Evolutionary conservation across 2,888 invertebrate genomes (phyloP).

Genomic region (Cheilosia vernalis): DNA sequence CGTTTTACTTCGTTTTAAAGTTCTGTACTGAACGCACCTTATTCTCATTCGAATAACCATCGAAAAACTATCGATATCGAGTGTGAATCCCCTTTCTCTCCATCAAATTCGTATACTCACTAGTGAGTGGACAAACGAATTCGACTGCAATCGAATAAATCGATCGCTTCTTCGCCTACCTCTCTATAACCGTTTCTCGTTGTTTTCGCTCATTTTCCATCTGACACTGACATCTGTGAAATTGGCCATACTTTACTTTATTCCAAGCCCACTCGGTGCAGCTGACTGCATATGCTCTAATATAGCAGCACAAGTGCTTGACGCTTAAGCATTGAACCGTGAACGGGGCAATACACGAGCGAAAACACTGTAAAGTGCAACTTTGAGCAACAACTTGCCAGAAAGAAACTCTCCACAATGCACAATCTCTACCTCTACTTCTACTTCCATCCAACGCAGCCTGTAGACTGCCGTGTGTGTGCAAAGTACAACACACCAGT

Average conservation of each 20-base stretch:
- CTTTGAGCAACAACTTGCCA: slow-evolving; percentile 45
- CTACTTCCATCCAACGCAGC: background rate
- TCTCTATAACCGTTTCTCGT: no score
- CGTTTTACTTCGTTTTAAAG: no score
- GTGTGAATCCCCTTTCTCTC: no score
- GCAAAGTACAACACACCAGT: background rate
- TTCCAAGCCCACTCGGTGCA: slow-evolving; percentile 35
- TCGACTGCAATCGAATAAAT: no score
- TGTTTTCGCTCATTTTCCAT: background rate
- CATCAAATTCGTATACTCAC: no score
- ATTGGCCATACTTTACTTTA: slow-evolving; percentile 29
- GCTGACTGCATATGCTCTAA: slow-evolving; percentile 15
- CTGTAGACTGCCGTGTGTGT: slow-evolving; percentile 2
- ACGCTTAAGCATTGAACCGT: slow-evolving; percentile 59
- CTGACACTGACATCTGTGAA: background rate
- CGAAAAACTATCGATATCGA: no score
- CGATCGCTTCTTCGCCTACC: no score
- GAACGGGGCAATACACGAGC: slow-evolving; percentile 18
- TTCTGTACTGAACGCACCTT: no score
- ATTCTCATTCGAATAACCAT: no score
- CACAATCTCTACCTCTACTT: slow-evolving; percentile 28
- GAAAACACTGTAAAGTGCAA: slow-evolving; percentile 57
- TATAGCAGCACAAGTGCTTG: slow-evolving; percentile 59
- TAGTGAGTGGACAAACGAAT: no score
- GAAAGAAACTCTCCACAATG: slow-evolving; percentile 61